These are phyloP conservation scores for Salminus brasiliensis DNA, from an alignment of 2,113 vertebrate species.

Conservation along the genomic window DNA sequence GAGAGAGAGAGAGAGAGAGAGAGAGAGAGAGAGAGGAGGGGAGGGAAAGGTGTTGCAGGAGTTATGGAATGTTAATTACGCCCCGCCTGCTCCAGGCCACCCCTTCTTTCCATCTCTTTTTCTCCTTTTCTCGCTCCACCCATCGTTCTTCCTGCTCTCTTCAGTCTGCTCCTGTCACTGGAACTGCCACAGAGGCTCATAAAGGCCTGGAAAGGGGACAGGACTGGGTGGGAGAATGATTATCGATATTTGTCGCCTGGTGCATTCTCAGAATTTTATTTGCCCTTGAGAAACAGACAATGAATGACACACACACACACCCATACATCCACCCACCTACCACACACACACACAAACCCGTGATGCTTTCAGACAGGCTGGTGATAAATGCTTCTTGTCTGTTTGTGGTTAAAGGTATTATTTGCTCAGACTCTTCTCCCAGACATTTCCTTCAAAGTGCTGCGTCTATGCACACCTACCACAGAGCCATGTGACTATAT, in stretches of 20 bases:
- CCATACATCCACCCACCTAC: not conserved
- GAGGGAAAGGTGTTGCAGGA: constrained; percentile 29
- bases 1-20: not conserved
- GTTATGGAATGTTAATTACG: constrained; percentile 51
- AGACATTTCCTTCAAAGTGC: constrained; percentile 9
- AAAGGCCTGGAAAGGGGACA: constrained; percentile 18
- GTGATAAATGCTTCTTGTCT: constrained; percentile 30
- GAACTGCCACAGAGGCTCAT: not conserved
- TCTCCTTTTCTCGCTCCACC: constrained; percentile 3
- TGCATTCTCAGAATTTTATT: constrained; percentile 27
- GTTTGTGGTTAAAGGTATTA: constrained; percentile 25
- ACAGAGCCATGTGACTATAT: not conserved
- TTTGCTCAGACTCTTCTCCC: constrained; percentile 19
- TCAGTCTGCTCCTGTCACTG: not conserved
- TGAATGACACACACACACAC: not conserved
- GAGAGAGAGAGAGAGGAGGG: not conserved
- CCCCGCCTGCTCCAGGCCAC: constrained; percentile 30
- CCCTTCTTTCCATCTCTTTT: not conserved
- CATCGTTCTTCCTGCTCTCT: constrained; percentile 1
- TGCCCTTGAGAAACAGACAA: constrained; percentile 15
- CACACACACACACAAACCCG: constrained; percentile 13
- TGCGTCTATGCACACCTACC: not conserved
- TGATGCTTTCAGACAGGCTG: constrained; percentile 27
- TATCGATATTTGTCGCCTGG: constrained; percentile 22
- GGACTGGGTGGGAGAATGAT: constrained; percentile 4